Percentiles rank a stretch among this genome's conserved stretches.
Evolutionary conservation across 1,140 invertebrate genomes (phyloP).

Genomic region (Drosophila watanabei): DNA sequence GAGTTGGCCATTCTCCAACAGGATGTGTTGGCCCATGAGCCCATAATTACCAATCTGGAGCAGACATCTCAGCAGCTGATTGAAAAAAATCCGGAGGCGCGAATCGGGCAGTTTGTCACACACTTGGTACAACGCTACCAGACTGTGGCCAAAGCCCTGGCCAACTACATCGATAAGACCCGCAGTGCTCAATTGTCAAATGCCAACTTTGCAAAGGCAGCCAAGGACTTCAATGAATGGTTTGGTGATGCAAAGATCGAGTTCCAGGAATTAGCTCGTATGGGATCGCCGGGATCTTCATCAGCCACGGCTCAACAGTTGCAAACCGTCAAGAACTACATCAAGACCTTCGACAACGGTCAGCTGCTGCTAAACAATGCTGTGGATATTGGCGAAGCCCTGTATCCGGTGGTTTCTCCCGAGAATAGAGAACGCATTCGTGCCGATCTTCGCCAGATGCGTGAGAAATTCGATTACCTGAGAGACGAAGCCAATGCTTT

Average conservation of each 20-base stretch:
- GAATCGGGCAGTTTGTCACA: slow-evolving; percentile 92
- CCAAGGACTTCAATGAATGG: slow-evolving; percentile 92
- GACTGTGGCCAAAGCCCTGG: slow-evolving; percentile 90
- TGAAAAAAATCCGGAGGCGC: slow-evolving; percentile 92
- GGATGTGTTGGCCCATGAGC: slow-evolving; percentile 88
- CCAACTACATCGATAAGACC: slow-evolving; percentile 89
- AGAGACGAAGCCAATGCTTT: slow-evolving; percentile 94
- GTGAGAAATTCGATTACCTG: slow-evolving; percentile 93
- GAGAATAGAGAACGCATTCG: slow-evolving; percentile 94
- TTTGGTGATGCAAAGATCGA: slow-evolving; percentile 89
- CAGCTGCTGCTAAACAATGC: slow-evolving; percentile 92
- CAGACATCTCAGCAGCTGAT: slow-evolving; percentile 90
- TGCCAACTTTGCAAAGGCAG: slow-evolving; percentile 89
- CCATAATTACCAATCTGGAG: slow-evolving; percentile 89
- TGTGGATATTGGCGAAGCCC: slow-evolving; percentile 93
- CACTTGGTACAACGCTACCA: slow-evolving; percentile 92
- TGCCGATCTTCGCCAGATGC: slow-evolving; percentile 91
- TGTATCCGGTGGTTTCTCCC: slow-evolving; percentile 94
- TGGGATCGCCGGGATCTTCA: slow-evolving; percentile 83
- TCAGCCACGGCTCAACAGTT: slow-evolving; percentile 82
- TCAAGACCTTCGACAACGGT: slow-evolving; percentile 92
- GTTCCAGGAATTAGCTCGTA: slow-evolving; percentile 82
- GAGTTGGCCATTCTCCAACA: slow-evolving; percentile 89
- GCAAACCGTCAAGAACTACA: slow-evolving; percentile 86
- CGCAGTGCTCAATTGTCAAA: slow-evolving; percentile 89